Base-by-base conservation (phyloP, 2,797 vertebrate genomes). In the Centroberyx gerrardi region DNA sequence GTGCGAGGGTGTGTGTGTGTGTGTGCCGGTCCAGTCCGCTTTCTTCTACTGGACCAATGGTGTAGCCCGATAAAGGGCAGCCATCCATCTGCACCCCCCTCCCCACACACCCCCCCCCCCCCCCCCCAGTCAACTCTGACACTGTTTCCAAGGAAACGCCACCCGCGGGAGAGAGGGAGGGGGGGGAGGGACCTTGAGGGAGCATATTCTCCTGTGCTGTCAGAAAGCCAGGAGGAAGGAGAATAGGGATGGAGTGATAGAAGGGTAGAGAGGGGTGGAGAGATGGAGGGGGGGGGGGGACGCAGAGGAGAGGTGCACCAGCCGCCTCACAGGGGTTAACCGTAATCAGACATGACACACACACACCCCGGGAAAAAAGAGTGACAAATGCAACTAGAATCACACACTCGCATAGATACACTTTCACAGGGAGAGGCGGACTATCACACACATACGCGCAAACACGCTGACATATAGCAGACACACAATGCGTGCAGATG, bases 101-200 rank as follows among this genome's bases (percentile, higher is more conserved):
- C 2, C 31, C 31, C 31, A n/a, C 92, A 91, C 89, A 85, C 91
- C 84, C 31, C 31, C 29, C 48, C 89, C 86, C 92, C 84, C 91
- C 89, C 86, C 92, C 84, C 90, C 93, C 87, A 93, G 94, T 96
- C 94, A 95, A 95, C 94, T 94, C 94, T 95, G 94, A 95, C 94
- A 95, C 92, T 90, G 94, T 96, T 95, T 91, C 95, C 95, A 95
- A 88, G 94, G 95, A 94, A 95, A 96, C 95, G 68, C 86, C 93
- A 94, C 94, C 93, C 91, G 80, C 83, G 82, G 93, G 93, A 95
- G 92, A 82, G 80, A 67, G 86, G 77, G 67, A 81, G 83, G 87
- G 86, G 86, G 87, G 49, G 87, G 87, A 86, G 87, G 87, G 91
- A 94, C 93, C 94, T 95, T 93, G 92, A 93, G 93, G 94, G 92